Conservation (phyloP, 1,140 invertebrate genomes). For the Colletes latitarsis region DNA sequence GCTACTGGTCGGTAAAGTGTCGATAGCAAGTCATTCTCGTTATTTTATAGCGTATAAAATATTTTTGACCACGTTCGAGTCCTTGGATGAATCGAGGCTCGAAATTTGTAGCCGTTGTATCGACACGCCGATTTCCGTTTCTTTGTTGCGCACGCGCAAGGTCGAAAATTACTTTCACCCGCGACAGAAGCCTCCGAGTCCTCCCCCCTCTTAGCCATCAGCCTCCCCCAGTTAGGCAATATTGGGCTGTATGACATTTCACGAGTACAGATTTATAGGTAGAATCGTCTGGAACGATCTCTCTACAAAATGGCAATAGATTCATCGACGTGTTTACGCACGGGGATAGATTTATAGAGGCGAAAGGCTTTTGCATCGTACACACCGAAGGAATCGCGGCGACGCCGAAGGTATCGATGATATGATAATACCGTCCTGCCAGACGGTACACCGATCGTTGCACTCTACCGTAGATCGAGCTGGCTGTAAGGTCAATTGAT, state of each 20-base stretch:
- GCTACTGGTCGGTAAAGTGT: no score
- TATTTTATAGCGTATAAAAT: no score
- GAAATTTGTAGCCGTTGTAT: no score
- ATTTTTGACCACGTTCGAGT: no score
- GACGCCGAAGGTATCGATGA: not conserved
- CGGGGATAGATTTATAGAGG: constrained; percentile 24
- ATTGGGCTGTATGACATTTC: constrained; percentile 16
- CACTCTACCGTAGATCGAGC: not conserved
- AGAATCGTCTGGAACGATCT: constrained; percentile 11
- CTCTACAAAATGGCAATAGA: constrained; percentile 19
- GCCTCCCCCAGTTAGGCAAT: not conserved
- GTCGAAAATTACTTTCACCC: constrained; percentile 30
- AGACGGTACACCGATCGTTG: not conserved
- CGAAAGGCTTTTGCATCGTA: not conserved
- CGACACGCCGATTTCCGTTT: not conserved
- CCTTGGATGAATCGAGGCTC: no score
- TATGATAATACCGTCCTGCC: constrained; percentile 18
- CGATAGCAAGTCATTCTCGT: no score
- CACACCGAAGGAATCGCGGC: not conserved
- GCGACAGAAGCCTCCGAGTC: not conserved
- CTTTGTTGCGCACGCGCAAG: not conserved
- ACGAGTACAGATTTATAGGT: not conserved
- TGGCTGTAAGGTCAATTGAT: constrained; percentile 44
- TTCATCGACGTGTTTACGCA: constrained; percentile 28
- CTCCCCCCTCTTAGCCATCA: no score